Evolutionary conservation across 1,140 invertebrate species (phyloP).

Genomic region (Orchestia grillus): DNA sequence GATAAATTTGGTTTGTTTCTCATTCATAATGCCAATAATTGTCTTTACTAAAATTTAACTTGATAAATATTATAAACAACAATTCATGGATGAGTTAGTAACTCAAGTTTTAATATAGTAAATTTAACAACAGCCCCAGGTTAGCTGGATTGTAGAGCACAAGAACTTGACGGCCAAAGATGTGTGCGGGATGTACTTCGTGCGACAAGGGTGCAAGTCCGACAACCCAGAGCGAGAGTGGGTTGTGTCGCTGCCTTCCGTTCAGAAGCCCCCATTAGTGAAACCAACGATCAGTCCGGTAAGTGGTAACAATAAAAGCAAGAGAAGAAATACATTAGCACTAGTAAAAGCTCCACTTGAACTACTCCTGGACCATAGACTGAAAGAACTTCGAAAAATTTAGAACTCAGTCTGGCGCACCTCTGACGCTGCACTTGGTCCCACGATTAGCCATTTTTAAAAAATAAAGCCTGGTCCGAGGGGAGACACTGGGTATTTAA

Average conservation of each 20-base stretch:
- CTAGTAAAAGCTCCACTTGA: background rate
- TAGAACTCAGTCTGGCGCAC: too few species aligned
- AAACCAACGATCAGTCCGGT: slow-evolving; percentile 22
- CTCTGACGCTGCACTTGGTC: too few species aligned
- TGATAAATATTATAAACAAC: too few species aligned
- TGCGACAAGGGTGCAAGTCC: slow-evolving; percentile 59
- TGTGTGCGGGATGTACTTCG: slow-evolving; percentile 61
- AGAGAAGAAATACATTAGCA: background rate
- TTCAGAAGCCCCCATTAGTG: slow-evolving; percentile 59
- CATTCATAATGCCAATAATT: background rate
- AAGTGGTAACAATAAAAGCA: background rate
- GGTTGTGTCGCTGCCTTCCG: slow-evolving; percentile 61
- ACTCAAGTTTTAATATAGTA: background rate
- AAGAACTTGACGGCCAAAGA: slow-evolving; percentile 60
- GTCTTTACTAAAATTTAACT: too few species aligned
- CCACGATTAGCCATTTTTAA: too few species aligned
- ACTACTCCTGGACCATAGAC: too few species aligned
- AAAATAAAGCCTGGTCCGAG: too few species aligned
- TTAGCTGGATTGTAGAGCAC: slow-evolving; percentile 59
- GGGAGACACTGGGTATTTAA: too few species aligned
- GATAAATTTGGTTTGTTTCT: background rate
- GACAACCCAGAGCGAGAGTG: slow-evolving; percentile 63
- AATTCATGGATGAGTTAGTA: too few species aligned
- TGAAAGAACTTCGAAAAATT: too few species aligned
- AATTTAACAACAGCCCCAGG: slow-evolving; percentile 54